A percentile compares a stretch with the other conserved stretches of the same genome.
Conservation (phyloP, 2,113 vertebrate genomes). For the Gulo gulo region DNA sequence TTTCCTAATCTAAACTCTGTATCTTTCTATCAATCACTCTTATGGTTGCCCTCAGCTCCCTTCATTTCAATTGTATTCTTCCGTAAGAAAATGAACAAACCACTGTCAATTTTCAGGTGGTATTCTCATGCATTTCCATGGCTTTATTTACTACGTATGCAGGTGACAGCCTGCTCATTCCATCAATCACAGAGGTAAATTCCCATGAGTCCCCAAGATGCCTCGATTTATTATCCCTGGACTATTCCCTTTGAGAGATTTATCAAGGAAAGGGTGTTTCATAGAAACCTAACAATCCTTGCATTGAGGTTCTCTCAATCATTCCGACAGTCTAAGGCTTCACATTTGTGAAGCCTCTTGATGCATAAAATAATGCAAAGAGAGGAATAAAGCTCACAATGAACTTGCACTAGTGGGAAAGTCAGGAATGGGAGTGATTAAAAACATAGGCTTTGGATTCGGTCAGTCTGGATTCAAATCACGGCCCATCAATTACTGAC, state of each 20-base stretch:
- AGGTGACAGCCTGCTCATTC: constrained; percentile 56
- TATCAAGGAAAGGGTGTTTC: constrained; percentile 71
- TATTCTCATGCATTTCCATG: constrained; percentile 57
- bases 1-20: constrained; percentile 67
- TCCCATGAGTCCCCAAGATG: constrained; percentile 55
- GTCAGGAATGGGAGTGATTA: neutral
- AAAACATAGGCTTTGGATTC: neutral
- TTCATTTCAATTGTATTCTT: constrained; percentile 66
- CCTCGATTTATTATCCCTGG: constrained; percentile 63
- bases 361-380: constrained; percentile 56
- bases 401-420: neutral
- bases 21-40: constrained; percentile 70
- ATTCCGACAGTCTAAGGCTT: constrained; percentile 64
- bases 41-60: constrained; percentile 34
- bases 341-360: constrained; percentile 51
- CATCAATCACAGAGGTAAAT: constrained; percentile 68
- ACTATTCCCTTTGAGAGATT: constrained; percentile 72
- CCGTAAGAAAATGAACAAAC: constrained; percentile 65
- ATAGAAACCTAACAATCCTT: constrained; percentile 65
- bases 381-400: constrained; percentile 20
- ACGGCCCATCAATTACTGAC: neutral
- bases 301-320: constrained; percentile 60
- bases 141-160: constrained; percentile 66
- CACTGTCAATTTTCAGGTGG: constrained; percentile 68
- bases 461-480: constrained; percentile 21